Evolutionary conservation across 2,113 vertebrate species (phyloP).

Genomic region (Hipposideros armiger): DNA sequence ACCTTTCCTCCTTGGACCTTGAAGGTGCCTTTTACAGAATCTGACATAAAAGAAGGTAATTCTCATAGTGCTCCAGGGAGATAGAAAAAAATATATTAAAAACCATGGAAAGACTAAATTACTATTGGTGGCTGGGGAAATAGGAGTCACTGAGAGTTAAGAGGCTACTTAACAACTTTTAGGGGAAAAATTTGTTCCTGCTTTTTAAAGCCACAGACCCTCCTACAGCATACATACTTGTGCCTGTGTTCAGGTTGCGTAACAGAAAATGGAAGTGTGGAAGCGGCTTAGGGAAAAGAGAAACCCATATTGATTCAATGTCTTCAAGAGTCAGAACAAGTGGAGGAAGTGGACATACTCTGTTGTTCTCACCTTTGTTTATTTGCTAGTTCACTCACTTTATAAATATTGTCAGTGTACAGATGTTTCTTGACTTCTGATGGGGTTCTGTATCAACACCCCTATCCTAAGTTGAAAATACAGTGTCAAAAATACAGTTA

Average conservation of each 20-base stretch:
- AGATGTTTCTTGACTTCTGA: neutral
- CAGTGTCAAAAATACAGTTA: neutral
- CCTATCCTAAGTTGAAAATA: neutral
- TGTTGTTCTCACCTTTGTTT: neutral
- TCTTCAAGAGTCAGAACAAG: neutral
- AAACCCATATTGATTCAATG: neutral
- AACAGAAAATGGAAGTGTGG: neutral
- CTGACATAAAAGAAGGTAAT: conserved; percentile 74
- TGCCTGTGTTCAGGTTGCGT: neutral
- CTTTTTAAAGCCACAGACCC: conserved; percentile 48
- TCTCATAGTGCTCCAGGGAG: conserved; percentile 65
- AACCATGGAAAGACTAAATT: conserved; percentile 74
- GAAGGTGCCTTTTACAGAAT: conserved; percentile 75
- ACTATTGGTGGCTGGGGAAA: conserved; percentile 71
- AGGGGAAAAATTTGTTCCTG: neutral
- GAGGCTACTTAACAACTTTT: neutral
- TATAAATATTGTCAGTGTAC: neutral
- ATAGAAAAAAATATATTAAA: conserved; percentile 77
- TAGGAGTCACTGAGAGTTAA: conserved; percentile 67
- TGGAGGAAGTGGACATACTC: neutral
- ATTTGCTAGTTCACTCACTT: neutral
- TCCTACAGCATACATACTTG: neutral
- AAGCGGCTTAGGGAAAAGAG: neutral
- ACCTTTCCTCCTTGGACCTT: conserved; percentile 64
- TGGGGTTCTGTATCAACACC: neutral